Base-by-base conservation (phyloP, 2,113 vertebrate species). In the Hydrolagus affinis region DNA sequence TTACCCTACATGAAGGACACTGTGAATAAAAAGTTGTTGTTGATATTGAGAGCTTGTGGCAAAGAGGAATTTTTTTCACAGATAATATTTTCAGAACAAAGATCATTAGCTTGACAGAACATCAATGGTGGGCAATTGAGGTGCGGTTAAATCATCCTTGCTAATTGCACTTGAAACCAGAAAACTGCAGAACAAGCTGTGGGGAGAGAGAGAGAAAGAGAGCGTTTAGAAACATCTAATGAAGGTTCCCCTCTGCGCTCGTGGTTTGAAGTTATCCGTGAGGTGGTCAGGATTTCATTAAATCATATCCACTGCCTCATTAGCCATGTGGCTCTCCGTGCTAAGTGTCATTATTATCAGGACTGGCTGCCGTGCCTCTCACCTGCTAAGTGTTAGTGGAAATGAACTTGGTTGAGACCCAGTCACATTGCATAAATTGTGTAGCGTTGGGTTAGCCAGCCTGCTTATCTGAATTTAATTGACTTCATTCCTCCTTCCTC, bases 111-210 rank as follows among this genome's bases (percentile, higher is more conserved):
- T 21, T 19, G 25, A 62, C 28, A 15, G 25, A 62, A 17, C 66
- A 14, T 68, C 64, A 83, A 66, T 68, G 77, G 66, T 66, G 77
- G 12, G 25, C 8, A 66, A 83, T 66, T 19, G 11, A n/a, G 59
- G 3, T 21, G 21, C 77, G 62, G 77, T 66, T 66, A 17, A 66
- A 68, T 83, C 78, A 30, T 83, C 78, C 62, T 28, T 17, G 30
- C 77, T 83, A 66, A 83, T 83, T 83, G 66, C 28, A 28, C 60
- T 66, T 66, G 15, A n/a, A 83, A 72, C 23, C 21, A 83, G 66
- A 64, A 60, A 83, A 83, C 32, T 83, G 78, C 66, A 66, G 66
- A 66, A 68, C 15, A 68, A 83, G 32, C 28, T 21, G 2, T 28
- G 30, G 17, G 62, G 30, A 44, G 44, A 44, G 6, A 44, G 44